These are phyloP conservation scores for Aporophyla lueneburgensis DNA, from an alignment of 2,888 invertebrate species.

Conservation along the genomic window DNA sequence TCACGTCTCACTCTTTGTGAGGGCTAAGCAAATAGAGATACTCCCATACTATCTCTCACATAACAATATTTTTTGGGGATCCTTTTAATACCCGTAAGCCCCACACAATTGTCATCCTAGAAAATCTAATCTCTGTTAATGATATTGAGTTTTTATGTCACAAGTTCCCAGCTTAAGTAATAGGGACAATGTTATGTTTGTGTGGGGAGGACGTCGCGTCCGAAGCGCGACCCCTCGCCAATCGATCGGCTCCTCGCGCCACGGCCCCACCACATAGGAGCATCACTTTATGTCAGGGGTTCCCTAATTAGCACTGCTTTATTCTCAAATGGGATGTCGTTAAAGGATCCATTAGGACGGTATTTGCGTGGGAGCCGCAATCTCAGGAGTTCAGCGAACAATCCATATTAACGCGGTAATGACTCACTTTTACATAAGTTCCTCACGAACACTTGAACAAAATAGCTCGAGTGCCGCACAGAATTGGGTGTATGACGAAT, in stretches of 20 bases:
- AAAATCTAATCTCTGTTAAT: conserved; percentile 65
- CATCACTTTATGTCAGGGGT: conserved; percentile 61
- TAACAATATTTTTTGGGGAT: background rate
- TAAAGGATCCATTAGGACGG: conserved; percentile 70
- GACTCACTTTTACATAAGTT: conserved; percentile 53
- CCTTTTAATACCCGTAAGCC: conserved; percentile 23
- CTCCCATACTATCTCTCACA: conserved; percentile 16
- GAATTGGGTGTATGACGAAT: conserved; percentile 39
- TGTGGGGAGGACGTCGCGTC: conserved; percentile 48
- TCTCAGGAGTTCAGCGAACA: conserved; percentile 58
- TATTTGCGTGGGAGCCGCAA: conserved; percentile 65
- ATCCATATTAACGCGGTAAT: conserved; percentile 54
- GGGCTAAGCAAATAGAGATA: background rate
- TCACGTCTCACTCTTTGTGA: conserved; percentile 18
- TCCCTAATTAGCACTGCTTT: conserved; percentile 76
- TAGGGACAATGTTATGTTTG: conserved; percentile 59
- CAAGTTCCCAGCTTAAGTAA: conserved; percentile 67
- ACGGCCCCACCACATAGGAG: conserved; percentile 35
- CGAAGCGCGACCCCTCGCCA: conserved; percentile 56
- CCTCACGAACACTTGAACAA: conserved; percentile 32
- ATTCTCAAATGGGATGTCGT: conserved; percentile 73
- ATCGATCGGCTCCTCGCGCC: conserved; percentile 60
- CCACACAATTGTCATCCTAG: conserved; percentile 36
- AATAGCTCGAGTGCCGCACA: conserved; percentile 35
- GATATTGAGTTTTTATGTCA: conserved; percentile 66